Base-by-base conservation (phyloP, 2,888 invertebrate genomes). In the Diplolepis rosae region DNA sequence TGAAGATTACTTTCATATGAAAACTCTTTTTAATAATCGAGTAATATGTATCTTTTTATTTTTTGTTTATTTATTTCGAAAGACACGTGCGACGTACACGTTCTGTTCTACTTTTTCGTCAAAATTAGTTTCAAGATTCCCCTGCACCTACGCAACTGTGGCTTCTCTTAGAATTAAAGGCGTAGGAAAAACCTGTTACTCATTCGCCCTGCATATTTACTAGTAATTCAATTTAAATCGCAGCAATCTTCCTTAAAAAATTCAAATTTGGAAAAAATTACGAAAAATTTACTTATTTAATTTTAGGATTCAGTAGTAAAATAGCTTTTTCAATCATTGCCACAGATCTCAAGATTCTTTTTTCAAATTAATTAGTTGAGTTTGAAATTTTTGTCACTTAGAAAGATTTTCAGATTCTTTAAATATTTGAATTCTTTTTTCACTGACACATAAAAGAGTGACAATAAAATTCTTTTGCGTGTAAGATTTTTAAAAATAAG, bases 401-500 rank as follows among this genome's bases (percentile, higher is more conserved):
- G n/a, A n/a, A n/a, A n/a, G n/a, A n/a, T n/a, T n/a, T n/a, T n/a
- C n/a, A n/a, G n/a, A n/a, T n/a, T n/a, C n/a, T n/a, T n/a, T n/a
- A n/a, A n/a, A n/a, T n/a, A 7, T 13, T 42, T 42, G 42, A 2
- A 18, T 15, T 45, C 11, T 45, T 13, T n/a, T 24, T 7, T 50
- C 13, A 24, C 27, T 50, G 22, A 11, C 22, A 11, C 9, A 22
- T 4, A 5, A n/a, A n/a, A n/a, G n/a, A n/a, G 1, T 22, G 22
- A 15, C 39, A 39, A 61, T 27, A 27, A 18, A 39, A 61, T 61
- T 61, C 15, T 61, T 61, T 61, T 61, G 61, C 39, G 9, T 61
- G 15, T 22, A 32, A 54, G 39, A 27, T 61, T 39, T 61, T 65
- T 39, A 50, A 69, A 65, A 52, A 51, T 28, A 69, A 54, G 51